These are phyloP conservation scores for Eupelmus urozonus DNA, from an alignment of 2,888 invertebrate species.

Conservation along the genomic window DNA sequence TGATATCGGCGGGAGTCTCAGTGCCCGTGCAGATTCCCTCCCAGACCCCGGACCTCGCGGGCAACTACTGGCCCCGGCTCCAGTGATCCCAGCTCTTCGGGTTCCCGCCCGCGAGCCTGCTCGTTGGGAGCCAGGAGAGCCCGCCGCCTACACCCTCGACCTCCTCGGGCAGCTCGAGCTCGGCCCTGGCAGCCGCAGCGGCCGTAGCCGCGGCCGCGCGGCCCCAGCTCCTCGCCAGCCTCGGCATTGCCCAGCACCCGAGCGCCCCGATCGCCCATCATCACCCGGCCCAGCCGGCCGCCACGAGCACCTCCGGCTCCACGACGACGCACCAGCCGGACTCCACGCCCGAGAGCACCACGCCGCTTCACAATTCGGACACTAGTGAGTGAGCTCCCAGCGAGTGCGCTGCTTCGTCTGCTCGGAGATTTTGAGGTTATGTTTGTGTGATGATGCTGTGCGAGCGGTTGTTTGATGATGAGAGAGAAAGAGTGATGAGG, in stretches of 20 bases:
- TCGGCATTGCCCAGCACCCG: slow-evolving; percentile 69
- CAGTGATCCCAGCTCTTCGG: slow-evolving; percentile 96
- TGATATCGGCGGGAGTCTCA: slow-evolving; percentile 94
- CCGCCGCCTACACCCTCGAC: slow-evolving; percentile 77
- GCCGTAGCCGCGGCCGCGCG: slow-evolving; percentile 50
- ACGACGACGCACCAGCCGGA: slow-evolving; percentile 41
- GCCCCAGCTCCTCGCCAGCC: slow-evolving; percentile 65
- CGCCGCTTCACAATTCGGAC: slow-evolving; percentile 74
- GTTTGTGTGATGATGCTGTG: too few relatives aligned
- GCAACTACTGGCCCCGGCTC: slow-evolving; percentile 93
- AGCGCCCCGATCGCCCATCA: slow-evolving; percentile 59
- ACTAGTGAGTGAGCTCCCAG: slow-evolving; percentile 73
- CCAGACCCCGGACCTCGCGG: slow-evolving; percentile 86
- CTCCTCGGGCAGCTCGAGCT: slow-evolving; percentile 74
- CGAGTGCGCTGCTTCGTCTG: not conserved
- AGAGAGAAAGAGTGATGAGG: too few relatives aligned
- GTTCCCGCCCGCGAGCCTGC: slow-evolving; percentile 87
- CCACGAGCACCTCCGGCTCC: slow-evolving; percentile 58
- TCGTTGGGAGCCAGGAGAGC: slow-evolving; percentile 79
- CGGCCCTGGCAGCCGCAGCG: slow-evolving; percentile 67
- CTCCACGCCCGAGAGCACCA: slow-evolving; percentile 56
- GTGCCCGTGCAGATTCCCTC: slow-evolving; percentile 95
- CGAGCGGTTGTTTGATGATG: too few relatives aligned
- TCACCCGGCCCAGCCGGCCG: slow-evolving; percentile 62
- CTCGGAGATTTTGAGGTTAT: not conserved